Percentiles rank a stretch among this genome's conserved stretches.
Evolutionary conservation across 1,140 invertebrate genomes (phyloP).

Genomic region (Babylonia areolata): DNA sequence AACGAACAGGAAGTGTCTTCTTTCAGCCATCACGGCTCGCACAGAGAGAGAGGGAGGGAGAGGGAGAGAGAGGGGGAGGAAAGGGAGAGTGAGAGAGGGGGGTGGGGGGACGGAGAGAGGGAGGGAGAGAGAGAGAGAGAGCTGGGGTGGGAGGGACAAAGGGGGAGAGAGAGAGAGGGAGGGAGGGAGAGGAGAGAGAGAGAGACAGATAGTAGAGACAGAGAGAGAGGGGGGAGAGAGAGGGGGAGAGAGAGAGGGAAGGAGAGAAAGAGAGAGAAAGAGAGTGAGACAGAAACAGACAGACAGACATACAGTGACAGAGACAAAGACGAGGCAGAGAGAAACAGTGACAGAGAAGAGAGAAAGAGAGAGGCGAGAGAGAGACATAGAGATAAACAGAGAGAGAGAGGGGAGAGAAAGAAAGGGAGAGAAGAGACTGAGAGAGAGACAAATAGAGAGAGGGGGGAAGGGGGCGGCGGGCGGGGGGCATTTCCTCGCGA

Average conservation of each 20-base stretch:
- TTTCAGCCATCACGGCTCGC: too few relatives aligned
- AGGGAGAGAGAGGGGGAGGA: neutral
- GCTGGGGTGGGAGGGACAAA: neutral
- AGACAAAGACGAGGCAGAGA: slow-evolving; percentile 9
- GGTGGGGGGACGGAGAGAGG: neutral
- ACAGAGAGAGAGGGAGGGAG: neutral
- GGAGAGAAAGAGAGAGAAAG: neutral
- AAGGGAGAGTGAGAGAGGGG: too few relatives aligned
- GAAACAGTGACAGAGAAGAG: neutral
- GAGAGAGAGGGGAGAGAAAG: neutral
- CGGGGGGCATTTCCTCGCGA: too few relatives aligned
- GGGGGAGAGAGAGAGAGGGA: neutral
- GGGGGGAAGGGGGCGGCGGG: too few relatives aligned
- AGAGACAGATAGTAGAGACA: neutral
- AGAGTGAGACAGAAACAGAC: neutral
- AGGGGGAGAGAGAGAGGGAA: neutral
- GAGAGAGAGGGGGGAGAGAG: neutral
- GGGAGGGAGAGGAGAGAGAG: neutral
- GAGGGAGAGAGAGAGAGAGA: neutral
- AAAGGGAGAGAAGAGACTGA: too few relatives aligned
- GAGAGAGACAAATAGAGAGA: neutral
- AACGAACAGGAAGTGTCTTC: neutral
- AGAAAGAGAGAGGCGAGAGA: neutral
- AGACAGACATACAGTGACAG: neutral
- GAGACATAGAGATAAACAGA: neutral